Percentiles rank a stretch among this genome's conserved stretches.
phyloP scores from a whole-genome alignment of 2,888 invertebrate genomes.

The Drosophila pegasa region DNA sequence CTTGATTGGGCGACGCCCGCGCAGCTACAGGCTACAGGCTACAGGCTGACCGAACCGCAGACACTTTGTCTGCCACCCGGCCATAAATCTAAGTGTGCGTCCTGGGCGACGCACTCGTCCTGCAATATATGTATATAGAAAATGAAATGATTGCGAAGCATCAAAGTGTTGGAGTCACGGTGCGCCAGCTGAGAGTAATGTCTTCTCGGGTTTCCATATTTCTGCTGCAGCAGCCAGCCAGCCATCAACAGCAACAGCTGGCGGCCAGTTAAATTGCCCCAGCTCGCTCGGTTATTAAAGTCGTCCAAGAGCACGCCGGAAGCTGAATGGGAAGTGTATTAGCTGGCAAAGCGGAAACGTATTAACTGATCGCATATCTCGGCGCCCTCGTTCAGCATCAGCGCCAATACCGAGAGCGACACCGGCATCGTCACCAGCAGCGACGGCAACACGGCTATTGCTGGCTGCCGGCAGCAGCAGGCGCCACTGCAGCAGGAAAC shows the following conservation, averaged over 20 bases:
- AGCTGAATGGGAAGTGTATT: constrained; percentile 83
- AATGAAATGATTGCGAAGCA: constrained; percentile 77
- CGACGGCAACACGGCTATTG: constrained; percentile 20
- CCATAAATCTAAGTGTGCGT: constrained; percentile 82
- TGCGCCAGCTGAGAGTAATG: constrained; percentile 81
- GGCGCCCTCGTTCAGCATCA: constrained; percentile 37
- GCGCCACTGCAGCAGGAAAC: constrained; percentile 56
- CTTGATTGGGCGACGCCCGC: constrained; percentile 22
- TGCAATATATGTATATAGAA: constrained; percentile 39
- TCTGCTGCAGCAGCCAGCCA: constrained; percentile 21
- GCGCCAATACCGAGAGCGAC: neutral
- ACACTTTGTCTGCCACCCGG: constrained; percentile 82
- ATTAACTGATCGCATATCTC: constrained; percentile 81
- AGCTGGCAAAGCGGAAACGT: constrained; percentile 82
- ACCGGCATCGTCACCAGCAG: neutral
- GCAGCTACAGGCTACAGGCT: constrained; percentile 38
- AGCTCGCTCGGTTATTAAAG: constrained; percentile 36
- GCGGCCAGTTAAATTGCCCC: constrained; percentile 40
- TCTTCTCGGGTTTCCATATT: constrained; percentile 52
- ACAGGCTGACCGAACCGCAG: constrained; percentile 77
- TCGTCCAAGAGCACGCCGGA: constrained; percentile 55
- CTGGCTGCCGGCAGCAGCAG: constrained; percentile 40
- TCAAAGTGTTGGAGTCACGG: constrained; percentile 78
- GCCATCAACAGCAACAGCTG: constrained; percentile 46
- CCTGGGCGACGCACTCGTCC: constrained; percentile 54